Conservation (phyloP, 2,797 vertebrate genomes). For the Eulemur albifrons region DNA sequence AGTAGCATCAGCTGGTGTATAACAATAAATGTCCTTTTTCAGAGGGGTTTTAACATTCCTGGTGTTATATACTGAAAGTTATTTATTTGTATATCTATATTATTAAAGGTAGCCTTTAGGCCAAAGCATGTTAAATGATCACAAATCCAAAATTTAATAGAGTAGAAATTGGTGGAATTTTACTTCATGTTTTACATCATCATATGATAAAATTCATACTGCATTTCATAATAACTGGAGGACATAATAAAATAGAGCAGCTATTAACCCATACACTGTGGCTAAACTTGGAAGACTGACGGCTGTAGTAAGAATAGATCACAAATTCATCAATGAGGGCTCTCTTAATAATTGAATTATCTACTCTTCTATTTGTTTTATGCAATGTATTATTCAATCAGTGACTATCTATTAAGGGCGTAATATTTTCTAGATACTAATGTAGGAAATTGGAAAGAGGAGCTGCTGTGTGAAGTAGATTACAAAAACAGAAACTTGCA, state of each 20-base stretch:
- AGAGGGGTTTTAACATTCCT: neutral
- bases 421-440: neutral
- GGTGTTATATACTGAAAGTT: neutral
- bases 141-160: constrained; percentile 56
- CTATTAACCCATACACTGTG: neutral
- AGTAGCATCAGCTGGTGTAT: neutral
- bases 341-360: constrained; percentile 37
- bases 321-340: constrained; percentile 19
- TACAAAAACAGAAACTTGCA: neutral
- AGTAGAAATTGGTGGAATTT: constrained; percentile 55
- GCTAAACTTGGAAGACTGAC: neutral
- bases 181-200: constrained; percentile 52
- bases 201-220: constrained; percentile 53
- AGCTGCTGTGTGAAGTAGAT: neutral
- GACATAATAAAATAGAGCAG: neutral
- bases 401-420: neutral
- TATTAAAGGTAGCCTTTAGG: constrained; percentile 29
- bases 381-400: neutral
- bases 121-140: constrained; percentile 28
- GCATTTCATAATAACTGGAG: constrained; percentile 49
- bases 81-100: constrained; percentile 41
- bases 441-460: neutral
- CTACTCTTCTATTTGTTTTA: neutral
- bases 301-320: neutral
- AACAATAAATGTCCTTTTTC: neutral